A percentile compares a stretch with the other conserved stretches of the same genome.
These are phyloP conservation scores for Yponomeuta sedellus DNA, from an alignment of 2,888 invertebrate species.

Conservation along the genomic window DNA sequence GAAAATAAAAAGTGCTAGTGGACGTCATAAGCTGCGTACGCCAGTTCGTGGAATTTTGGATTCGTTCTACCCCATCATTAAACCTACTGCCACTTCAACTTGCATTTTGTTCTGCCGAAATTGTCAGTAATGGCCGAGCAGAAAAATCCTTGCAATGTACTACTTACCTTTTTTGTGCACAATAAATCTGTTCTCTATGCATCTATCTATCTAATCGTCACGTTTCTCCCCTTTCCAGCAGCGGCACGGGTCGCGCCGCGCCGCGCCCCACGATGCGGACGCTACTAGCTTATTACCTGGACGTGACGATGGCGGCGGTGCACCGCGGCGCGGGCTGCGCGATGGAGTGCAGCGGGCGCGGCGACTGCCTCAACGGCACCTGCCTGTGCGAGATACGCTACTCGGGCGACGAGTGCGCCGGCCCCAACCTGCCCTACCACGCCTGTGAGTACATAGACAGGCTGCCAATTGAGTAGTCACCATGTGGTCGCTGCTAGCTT, in stretches of 20 bases:
- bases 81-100: too few relatives aligned
- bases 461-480: too few relatives aligned
- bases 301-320: constrained; percentile 61
- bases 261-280: constrained; percentile 62
- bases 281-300: constrained; percentile 67
- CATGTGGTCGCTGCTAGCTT: too few relatives aligned
- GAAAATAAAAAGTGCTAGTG: too few relatives aligned
- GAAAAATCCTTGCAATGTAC: too few relatives aligned
- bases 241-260: constrained; percentile 26
- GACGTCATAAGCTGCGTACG: too few relatives aligned
- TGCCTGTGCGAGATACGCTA: constrained; percentile 94
- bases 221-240: neutral
- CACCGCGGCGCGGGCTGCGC: constrained; percentile 75
- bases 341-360: constrained; percentile 90
- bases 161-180: too few relatives aligned
- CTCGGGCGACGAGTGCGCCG: constrained; percentile 88
- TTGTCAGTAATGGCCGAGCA: too few relatives aligned
- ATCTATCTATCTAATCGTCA: neutral
- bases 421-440: constrained; percentile 89
- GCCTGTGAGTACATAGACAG: constrained; percentile 46
- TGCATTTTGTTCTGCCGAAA: too few relatives aligned
- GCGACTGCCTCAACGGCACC: constrained; percentile 94
- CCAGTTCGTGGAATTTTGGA: too few relatives aligned
- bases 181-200: too few relatives aligned
- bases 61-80: too few relatives aligned